phyloP scores from a whole-genome alignment of 2,888 invertebrate species.

The Agrochola lychnidis region DNA sequence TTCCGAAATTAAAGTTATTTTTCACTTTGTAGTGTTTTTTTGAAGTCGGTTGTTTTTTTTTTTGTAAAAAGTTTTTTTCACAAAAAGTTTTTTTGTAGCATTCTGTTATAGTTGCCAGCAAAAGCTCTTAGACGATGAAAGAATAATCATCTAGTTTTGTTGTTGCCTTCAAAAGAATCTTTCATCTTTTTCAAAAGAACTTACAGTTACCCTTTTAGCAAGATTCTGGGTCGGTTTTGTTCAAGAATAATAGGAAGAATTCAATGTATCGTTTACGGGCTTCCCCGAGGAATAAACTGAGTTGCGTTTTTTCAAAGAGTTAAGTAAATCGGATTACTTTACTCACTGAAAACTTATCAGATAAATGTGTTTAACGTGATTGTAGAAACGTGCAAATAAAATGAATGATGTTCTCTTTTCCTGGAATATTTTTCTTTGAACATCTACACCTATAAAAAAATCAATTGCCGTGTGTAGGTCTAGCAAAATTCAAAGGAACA shows the following conservation, averaged over 20 bases:
- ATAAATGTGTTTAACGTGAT: constrained; percentile 13
- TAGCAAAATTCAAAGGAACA: too few relatives aligned
- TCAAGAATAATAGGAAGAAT: constrained; percentile 53
- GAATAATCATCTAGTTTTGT: constrained; percentile 55
- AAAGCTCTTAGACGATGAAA: constrained; percentile 63
- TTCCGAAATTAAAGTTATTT: too few relatives aligned
- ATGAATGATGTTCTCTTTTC: not conserved
- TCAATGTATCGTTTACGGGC: constrained; percentile 46
- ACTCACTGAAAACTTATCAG: constrained; percentile 7
- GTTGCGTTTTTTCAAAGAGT: constrained; percentile 13
- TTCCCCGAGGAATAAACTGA: constrained; percentile 8
- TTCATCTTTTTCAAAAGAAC: constrained; percentile 60
- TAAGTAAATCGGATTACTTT: constrained; percentile 29
- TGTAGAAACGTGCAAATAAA: not conserved
- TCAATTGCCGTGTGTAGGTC: too few relatives aligned
- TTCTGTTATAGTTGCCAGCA: constrained; percentile 52
- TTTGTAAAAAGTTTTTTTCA: too few relatives aligned
- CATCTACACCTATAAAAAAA: too few relatives aligned
- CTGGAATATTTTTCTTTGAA: not conserved
- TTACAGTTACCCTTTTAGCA: constrained; percentile 58
- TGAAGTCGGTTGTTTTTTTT: too few relatives aligned
- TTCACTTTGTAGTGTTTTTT: too few relatives aligned
- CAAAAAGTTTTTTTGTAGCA: too few relatives aligned
- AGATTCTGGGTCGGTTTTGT: constrained; percentile 50
- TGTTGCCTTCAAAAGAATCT: constrained; percentile 49